Base-by-base conservation (phyloP, 1,140 invertebrate species). In the Steinernema khuongi region DNA sequence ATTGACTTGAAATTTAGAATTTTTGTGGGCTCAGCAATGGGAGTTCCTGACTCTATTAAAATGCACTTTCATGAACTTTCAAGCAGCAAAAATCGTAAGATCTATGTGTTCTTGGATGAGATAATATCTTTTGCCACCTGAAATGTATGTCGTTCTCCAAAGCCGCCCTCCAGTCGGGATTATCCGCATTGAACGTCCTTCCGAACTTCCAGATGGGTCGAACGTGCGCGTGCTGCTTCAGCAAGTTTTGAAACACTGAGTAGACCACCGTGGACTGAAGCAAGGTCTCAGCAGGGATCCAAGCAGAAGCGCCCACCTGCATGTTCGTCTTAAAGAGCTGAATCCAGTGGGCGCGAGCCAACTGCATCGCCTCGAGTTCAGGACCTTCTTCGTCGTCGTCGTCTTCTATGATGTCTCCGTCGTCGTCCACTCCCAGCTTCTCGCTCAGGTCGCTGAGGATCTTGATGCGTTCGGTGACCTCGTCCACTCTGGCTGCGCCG, bases 341-440 rank as follows among this genome's bases (percentile, higher is more conserved):
- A 19, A 83, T 83, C 81, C 81, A 83, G 70, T 83, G 81, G 22
- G 83, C 78, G 43, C 81, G 71, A 17, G 83, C 83, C 44, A 77
- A 60, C 22, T 77, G 60, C 32, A 43, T 74, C 19, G 74, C 71
- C 17, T 74, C 73, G 17, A 32, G n/a, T 31, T 32, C 72, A 1
- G 33, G 29, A 11, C 70, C 72, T 4, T n/a, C 26, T 17, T 74
- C 72, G 70, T 41, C 41, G 4, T 71, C 44, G 26, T 72, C 44
- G 67, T 72, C 71, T n/a, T n/a, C n/a, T 26, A 71, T 19, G 2
- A 28, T 30, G 17, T 72, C 44, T 17, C 28, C 43, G 26, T 28
- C 26, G 19, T 72, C 71, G 50, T 60, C 50, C 14, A 60, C 66
- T 73, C 0, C 36, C 14, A 32, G 66, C 66, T 73, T 68, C 50